Conservation (phyloP, 64 coral and sea anemone genomes). For the Catalaphyllia jardinei region DNA sequence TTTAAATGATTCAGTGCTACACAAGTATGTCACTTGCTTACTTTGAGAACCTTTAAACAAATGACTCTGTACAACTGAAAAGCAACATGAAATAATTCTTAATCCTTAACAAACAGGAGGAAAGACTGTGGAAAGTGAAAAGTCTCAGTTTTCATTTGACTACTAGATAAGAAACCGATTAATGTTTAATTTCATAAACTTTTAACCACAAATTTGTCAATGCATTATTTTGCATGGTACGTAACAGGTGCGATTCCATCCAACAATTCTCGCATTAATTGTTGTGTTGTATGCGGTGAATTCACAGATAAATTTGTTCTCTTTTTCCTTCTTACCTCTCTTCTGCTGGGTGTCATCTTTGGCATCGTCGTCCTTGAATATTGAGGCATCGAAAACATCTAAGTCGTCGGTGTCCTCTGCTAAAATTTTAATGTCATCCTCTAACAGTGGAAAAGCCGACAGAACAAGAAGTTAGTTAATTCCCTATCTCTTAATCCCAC, state of each 20-base stretch:
- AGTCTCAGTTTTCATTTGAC: neutral
- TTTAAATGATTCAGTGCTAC: too few species aligned
- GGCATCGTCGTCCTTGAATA: neutral
- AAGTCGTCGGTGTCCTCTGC: neutral
- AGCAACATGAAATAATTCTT: neutral
- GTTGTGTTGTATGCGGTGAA: neutral
- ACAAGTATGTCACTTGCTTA: neutral
- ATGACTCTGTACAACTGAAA: neutral
- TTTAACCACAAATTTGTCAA: neutral
- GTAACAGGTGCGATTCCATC: neutral
- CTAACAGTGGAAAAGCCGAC: neutral
- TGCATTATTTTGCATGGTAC: neutral
- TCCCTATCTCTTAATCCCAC: neutral
- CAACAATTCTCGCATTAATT: slow-evolving; percentile 8
- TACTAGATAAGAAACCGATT: slow-evolving; percentile 17
- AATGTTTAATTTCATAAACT: slow-evolving; percentile 30
- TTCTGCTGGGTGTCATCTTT: neutral
- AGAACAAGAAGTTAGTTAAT: neutral
- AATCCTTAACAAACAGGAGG: neutral
- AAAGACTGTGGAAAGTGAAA: neutral
- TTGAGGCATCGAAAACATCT: neutral
- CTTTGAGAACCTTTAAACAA: neutral
- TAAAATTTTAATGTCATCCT: slow-evolving; percentile 1
- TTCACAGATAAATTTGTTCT: neutral
- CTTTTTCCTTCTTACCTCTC: neutral